phyloP scores from a whole-genome alignment of 2,888 invertebrate genomes.

The Strigamia transsilvanica region DNA sequence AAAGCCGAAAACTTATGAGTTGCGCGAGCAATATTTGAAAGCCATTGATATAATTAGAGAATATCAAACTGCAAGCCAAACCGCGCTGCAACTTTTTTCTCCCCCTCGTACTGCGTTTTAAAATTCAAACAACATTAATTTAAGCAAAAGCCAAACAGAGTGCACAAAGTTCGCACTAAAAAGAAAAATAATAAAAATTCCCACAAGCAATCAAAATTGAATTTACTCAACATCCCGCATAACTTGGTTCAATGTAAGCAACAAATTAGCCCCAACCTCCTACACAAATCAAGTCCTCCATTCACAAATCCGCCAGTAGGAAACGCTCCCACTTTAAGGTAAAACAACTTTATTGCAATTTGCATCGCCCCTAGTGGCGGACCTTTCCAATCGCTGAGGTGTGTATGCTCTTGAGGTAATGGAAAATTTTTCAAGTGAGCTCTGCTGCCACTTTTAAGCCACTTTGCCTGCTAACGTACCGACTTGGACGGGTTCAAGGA shows the following conservation, averaged over 20 bases:
- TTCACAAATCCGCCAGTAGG: background rate
- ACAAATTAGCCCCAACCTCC: background rate
- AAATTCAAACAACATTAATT: background rate
- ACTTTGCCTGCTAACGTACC: background rate
- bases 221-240: background rate
- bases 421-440: conserved; percentile 8
- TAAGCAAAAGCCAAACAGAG: conserved; percentile 1
- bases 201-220: background rate
- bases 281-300: background rate
- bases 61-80: background rate
- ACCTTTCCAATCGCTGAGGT: conserved; percentile 2
- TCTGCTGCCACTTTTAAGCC: conserved; percentile 8
- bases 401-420: conserved; percentile 3
- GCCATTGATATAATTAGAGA: conserved; percentile 3
- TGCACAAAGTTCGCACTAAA: background rate
- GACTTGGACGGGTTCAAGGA: conserved; percentile 2
- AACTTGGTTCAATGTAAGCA: background rate
- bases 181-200: background rate
- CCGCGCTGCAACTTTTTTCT: background rate
- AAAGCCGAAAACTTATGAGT: background rate
- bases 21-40: background rate
- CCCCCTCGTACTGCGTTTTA: background rate
- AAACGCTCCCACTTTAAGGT: background rate
- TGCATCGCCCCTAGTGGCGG: background rate
- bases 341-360: conserved; percentile 3